phyloP scores from a whole-genome alignment of 2,113 vertebrate genomes.

The Rhinogobius similis region DNA sequence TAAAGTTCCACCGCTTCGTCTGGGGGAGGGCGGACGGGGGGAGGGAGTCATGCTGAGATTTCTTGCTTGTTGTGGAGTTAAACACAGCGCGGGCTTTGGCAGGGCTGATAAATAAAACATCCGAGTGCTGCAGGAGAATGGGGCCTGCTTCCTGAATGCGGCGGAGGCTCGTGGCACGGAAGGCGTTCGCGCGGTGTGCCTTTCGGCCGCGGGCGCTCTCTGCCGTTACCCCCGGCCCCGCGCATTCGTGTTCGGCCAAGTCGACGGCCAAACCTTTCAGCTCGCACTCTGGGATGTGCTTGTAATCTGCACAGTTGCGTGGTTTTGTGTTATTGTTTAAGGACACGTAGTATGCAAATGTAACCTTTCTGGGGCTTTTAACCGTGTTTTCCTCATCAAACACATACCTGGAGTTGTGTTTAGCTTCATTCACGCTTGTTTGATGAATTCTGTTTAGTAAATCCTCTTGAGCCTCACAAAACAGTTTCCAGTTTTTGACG shows the following conservation, averaged over 20 bases:
- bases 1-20: slow-evolving; percentile 23
- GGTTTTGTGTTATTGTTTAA: background rate
- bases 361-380: no score
- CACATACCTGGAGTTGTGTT: no score
- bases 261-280: slow-evolving; percentile 27
- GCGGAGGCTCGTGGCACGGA: slow-evolving; percentile 42
- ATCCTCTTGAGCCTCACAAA: no score
- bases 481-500: no score
- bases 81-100: slow-evolving; percentile 65
- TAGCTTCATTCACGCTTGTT: no score
- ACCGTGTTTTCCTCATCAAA: no score
- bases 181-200: slow-evolving; percentile 20
- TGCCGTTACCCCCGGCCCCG: slow-evolving; percentile 7
- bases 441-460: no score
- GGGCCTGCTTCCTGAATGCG: slow-evolving; percentile 46
- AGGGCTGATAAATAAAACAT: slow-evolving; percentile 76
- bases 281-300: slow-evolving; percentile 21
- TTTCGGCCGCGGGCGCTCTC: slow-evolving; percentile 25
- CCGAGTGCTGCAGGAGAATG: slow-evolving; percentile 47
- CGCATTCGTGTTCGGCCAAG: background rate
- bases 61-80: slow-evolving; percentile 65
- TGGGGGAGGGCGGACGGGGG: background rate
- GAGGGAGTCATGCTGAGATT: slow-evolving; percentile 42
- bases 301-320: slow-evolving; percentile 27
- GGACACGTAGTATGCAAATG: no score